Percentiles rank a stretch among this genome's conserved stretches.
These are phyloP conservation scores for Nymphalis io DNA, from an alignment of 1,140 invertebrate species.

Conservation along the genomic window DNA sequence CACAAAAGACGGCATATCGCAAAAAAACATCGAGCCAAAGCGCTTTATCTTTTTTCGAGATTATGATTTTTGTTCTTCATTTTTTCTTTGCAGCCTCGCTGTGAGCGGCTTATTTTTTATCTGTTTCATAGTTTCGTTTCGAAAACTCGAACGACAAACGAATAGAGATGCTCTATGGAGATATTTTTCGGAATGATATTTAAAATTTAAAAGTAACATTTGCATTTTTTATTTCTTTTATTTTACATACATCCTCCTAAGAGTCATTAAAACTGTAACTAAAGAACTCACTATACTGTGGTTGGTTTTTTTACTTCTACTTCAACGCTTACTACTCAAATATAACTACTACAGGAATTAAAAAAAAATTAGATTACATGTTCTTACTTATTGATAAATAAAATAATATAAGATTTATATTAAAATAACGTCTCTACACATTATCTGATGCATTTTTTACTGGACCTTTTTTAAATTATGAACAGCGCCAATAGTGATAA, in stretches of 20 bases:
- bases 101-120: slow-evolving; percentile 67
- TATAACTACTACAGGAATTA: too few relatives aligned
- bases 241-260: too few relatives aligned
- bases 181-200: background rate
- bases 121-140: slow-evolving; percentile 60
- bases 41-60: slow-evolving; percentile 70
- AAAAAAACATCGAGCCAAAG: slow-evolving; percentile 62
- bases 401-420: background rate
- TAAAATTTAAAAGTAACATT: too few relatives aligned
- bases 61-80: slow-evolving; percentile 72
- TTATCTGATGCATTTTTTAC: slow-evolving; percentile 46
- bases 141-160: slow-evolving; percentile 16
- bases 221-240: too few relatives aligned
- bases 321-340: too few relatives aligned
- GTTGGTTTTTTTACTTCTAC: too few relatives aligned
- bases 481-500: slow-evolving; percentile 76
- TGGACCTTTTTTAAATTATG: slow-evolving; percentile 58
- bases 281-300: background rate
- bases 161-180: slow-evolving; percentile 16
- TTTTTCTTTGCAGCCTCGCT: slow-evolving; percentile 60
- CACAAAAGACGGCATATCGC: slow-evolving; percentile 75
- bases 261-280: too few relatives aligned
- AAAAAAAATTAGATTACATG: too few relatives aligned
- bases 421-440: slow-evolving; percentile 40
- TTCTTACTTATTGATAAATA: background rate